phyloP scores from a whole-genome alignment of 1,140 invertebrate species.

The Zophobas morio region DNA sequence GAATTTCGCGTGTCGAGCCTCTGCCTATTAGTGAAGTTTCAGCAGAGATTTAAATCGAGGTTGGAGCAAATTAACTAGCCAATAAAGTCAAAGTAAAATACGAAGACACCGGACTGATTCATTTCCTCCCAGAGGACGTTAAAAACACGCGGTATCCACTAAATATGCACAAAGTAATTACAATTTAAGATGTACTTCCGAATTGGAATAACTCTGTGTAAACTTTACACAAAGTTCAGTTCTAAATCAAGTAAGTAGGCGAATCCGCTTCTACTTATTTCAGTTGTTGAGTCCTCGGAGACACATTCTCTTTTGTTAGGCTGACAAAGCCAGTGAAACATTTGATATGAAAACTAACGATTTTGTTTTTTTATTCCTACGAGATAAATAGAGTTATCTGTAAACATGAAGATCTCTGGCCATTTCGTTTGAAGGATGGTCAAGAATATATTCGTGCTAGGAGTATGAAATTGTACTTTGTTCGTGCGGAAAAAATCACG shows the following conservation, averaged over 20 bases:
- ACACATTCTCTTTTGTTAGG: constrained; percentile 50
- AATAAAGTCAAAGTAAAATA: constrained; percentile 61
- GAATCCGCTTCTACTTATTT: constrained; percentile 51
- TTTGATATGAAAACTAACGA: constrained; percentile 47
- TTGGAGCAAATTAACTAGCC: constrained; percentile 45
- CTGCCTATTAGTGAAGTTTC: constrained; percentile 32
- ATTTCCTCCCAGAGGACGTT: constrained; percentile 60
- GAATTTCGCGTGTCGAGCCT: constrained; percentile 26
- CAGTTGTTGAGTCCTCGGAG: constrained; percentile 49
- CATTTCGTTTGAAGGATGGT: not conserved
- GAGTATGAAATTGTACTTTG: too few relatives aligned
- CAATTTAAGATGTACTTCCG: constrained; percentile 64
- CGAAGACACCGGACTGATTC: constrained; percentile 61
- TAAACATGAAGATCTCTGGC: not conserved
- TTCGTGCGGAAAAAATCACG: too few relatives aligned
- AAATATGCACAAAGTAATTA: constrained; percentile 65
- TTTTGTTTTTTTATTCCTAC: constrained; percentile 17
- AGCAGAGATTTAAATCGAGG: constrained; percentile 32
- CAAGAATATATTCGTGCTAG: not conserved
- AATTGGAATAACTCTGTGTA: constrained; percentile 54
- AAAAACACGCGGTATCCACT: constrained; percentile 63
- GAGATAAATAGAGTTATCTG: constrained; percentile 9
- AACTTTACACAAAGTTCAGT: constrained; percentile 52
- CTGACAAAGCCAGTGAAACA: constrained; percentile 45
- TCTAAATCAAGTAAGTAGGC: constrained; percentile 54